Evolutionary conservation across 2,888 invertebrate genomes (phyloP).

Genomic region (Escarpia spicata): DNA sequence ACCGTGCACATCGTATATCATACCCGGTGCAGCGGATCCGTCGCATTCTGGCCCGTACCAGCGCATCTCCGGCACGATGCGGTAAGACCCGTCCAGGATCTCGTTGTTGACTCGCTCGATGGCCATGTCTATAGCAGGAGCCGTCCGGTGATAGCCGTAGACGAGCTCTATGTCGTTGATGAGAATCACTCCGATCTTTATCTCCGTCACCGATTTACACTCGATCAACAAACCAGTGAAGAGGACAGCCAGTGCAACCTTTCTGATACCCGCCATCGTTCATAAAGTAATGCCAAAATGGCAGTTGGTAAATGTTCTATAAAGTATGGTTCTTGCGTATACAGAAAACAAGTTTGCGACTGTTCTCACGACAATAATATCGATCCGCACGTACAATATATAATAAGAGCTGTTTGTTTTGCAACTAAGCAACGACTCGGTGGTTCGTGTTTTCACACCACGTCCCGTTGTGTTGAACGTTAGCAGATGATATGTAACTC

Average conservation of each 20-base stretch:
- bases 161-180: background rate
- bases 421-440: background rate
- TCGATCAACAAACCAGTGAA: background rate
- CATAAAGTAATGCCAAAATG: too few species aligned
- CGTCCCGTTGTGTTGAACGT: background rate
- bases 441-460: background rate
- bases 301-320: background rate
- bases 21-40: background rate
- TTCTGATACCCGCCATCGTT: background rate
- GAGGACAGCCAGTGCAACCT: background rate
- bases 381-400: background rate
- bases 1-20: background rate
- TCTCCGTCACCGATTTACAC: background rate
- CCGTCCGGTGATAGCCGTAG: constrained; percentile 8
- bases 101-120: constrained; percentile 18
- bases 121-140: background rate
- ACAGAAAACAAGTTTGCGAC: background rate
- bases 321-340: background rate
- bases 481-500: background rate
- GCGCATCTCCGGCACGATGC: background rate
- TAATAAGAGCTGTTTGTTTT: background rate
- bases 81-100: constrained; percentile 17
- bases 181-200: constrained; percentile 19
- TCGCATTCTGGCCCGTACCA: constrained; percentile 22
- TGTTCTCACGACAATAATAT: background rate